A percentile compares a stretch with the other conserved stretches of the same genome.
phyloP scores from a whole-genome alignment of 2,797 vertebrate genomes.

The Cephalopachus bancanus region DNA sequence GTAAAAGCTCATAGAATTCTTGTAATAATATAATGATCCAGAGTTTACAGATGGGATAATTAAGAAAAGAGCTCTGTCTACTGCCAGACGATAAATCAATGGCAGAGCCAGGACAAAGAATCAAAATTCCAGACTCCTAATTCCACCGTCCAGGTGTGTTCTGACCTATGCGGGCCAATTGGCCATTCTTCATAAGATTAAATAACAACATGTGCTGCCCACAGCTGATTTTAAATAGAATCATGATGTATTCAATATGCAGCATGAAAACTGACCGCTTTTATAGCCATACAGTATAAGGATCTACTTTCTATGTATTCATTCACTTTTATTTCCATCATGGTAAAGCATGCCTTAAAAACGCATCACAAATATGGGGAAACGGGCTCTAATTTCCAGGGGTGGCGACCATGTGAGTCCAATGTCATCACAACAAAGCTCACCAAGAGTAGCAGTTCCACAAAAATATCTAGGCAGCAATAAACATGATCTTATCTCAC shows the following conservation, averaged over 20 bases:
- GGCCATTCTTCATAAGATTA: slow-evolving; percentile 80
- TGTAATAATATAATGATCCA: slow-evolving; percentile 67
- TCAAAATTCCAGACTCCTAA: slow-evolving; percentile 79
- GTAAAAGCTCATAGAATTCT: not conserved
- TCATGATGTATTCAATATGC: slow-evolving; percentile 68
- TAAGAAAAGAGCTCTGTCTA: slow-evolving; percentile 68
- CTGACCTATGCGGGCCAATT: slow-evolving; percentile 73
- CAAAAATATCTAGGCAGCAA: not conserved
- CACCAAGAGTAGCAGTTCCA: not conserved
- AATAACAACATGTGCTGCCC: slow-evolving; percentile 71
- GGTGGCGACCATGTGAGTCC: not conserved
- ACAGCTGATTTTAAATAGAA: slow-evolving; percentile 69
- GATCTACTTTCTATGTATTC: not conserved
- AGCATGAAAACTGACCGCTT: slow-evolving; percentile 57
- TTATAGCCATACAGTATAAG: slow-evolving; percentile 38
- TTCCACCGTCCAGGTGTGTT: slow-evolving; percentile 80
- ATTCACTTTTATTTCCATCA: slow-evolving; percentile 44
- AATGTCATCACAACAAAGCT: not conserved
- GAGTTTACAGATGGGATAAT: slow-evolving; percentile 76
- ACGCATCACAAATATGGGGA: not conserved
- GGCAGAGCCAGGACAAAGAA: slow-evolving; percentile 64
- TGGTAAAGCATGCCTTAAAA: slow-evolving; percentile 42
- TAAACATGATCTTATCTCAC: slow-evolving; percentile 47
- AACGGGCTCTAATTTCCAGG: slow-evolving; percentile 12
- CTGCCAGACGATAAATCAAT: slow-evolving; percentile 75